phyloP scores from a whole-genome alignment of 2,113 vertebrate species.

The Beaufortia kweichowensis region DNA sequence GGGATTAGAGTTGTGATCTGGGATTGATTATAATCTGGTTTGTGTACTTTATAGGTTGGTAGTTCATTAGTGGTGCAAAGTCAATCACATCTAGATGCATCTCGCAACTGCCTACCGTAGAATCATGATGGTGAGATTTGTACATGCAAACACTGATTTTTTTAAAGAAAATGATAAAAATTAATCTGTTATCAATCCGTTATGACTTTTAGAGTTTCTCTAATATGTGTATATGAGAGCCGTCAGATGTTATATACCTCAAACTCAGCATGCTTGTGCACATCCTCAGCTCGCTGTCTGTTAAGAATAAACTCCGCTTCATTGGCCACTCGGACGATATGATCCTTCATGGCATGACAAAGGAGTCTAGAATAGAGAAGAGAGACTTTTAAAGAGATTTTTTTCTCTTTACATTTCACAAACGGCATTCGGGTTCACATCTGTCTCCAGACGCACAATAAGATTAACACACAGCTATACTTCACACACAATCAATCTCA shows the following conservation, averaged over 20 bases:
- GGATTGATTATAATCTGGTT: slow-evolving; percentile 20
- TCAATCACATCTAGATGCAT: no score
- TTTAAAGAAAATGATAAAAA: no score
- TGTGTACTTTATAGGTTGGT: not conserved
- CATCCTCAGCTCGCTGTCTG: slow-evolving; percentile 94
- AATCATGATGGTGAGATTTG: no score
- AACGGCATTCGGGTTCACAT: not conserved
- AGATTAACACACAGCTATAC: not conserved
- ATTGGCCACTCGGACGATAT: slow-evolving; percentile 96
- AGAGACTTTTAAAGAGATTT: not conserved
- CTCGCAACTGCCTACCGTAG: no score
- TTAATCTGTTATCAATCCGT: no score
- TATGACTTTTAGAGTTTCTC: not conserved
- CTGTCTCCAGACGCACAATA: not conserved
- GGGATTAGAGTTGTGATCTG: slow-evolving; percentile 28
- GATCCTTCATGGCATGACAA: slow-evolving; percentile 98
- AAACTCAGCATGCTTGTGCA: slow-evolving; percentile 96
- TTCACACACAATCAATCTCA: slow-evolving; percentile 38
- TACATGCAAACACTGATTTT: no score
- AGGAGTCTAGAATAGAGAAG: slow-evolving; percentile 77
- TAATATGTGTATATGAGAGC: not conserved
- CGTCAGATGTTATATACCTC: slow-evolving; percentile 79
- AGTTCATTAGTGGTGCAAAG: not conserved
- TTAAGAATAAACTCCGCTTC: slow-evolving; percentile 99
- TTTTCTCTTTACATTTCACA: no score